Evolutionary conservation across 2,888 invertebrate genomes (phyloP).

Genomic region (Protophormia terraenovae): DNA sequence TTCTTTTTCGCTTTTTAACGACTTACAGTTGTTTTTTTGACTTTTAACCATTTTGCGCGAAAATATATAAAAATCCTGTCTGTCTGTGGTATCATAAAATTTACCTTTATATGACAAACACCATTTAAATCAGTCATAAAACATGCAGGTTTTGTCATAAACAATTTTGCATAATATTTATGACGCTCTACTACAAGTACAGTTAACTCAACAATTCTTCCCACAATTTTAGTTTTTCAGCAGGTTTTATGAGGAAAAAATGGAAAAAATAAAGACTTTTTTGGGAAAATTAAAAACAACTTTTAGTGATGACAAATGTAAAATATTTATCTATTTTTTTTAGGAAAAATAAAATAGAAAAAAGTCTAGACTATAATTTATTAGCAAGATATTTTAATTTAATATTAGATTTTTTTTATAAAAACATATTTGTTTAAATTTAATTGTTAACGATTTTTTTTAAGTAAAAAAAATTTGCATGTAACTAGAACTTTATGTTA

Average conservation of each 20-base stretch:
- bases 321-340: slow-evolving; percentile 20
- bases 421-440: background rate
- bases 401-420: background rate
- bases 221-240: background rate
- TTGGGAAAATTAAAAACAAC: background rate
- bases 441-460: background rate
- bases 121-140: slow-evolving; percentile 64
- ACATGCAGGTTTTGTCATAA: slow-evolving; percentile 64
- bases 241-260: slow-evolving; percentile 44
- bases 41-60: slow-evolving; percentile 46
- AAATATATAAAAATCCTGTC: slow-evolving; percentile 12
- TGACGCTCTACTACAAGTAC: slow-evolving; percentile 25
- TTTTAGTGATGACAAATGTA: slow-evolving; percentile 47
- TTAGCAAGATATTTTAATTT: background rate
- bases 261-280: background rate
- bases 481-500: slow-evolving; percentile 46
- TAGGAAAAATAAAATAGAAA: background rate
- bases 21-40: slow-evolving; percentile 42
- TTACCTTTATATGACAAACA: slow-evolving; percentile 54
- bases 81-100: slow-evolving; percentile 52
- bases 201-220: background rate
- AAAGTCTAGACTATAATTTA: slow-evolving; percentile 34
- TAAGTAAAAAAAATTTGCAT: slow-evolving; percentile 37
- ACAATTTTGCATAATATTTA: slow-evolving; percentile 67
- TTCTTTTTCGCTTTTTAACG: slow-evolving; percentile 26